Evolutionary conservation across 2,888 invertebrate genomes (phyloP).

Genomic region (Rhagium mordax): DNA sequence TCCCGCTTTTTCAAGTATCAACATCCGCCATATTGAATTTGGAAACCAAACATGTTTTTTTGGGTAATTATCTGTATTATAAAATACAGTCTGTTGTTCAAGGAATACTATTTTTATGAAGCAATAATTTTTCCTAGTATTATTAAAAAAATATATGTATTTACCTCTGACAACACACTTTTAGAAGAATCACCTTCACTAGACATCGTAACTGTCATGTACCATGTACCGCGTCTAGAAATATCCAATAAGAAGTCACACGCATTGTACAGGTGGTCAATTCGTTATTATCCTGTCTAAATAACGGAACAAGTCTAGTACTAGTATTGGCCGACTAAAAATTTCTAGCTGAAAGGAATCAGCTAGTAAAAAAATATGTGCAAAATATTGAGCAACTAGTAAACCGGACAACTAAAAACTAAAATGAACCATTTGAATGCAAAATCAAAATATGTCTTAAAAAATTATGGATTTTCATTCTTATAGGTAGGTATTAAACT

Average conservation of each 20-base stretch:
- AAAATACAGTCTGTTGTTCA: neutral
- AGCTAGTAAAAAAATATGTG: neutral
- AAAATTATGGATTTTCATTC: too few species aligned
- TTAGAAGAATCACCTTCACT: slow-evolving; percentile 69
- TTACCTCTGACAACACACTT: slow-evolving; percentile 67
- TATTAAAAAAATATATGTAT: slow-evolving; percentile 47
- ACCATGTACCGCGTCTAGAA: slow-evolving; percentile 65
- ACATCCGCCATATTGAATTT: slow-evolving; percentile 69
- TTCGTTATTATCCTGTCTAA: slow-evolving; percentile 39
- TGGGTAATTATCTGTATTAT: slow-evolving; percentile 16
- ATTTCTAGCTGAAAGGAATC: neutral
- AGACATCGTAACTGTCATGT: slow-evolving; percentile 68
- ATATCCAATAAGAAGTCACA: slow-evolving; percentile 67
- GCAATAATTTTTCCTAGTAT: slow-evolving; percentile 28
- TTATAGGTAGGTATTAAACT: too few species aligned
- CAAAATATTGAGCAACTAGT: neutral
- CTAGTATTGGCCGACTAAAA: slow-evolving; percentile 18
- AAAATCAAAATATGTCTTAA: too few species aligned
- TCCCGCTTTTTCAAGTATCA: slow-evolving; percentile 70
- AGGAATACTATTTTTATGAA: neutral
- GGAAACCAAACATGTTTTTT: slow-evolving; percentile 63
- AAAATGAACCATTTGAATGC: neutral
- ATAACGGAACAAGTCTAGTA: neutral
- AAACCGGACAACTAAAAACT: neutral
- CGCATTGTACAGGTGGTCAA: slow-evolving; percentile 63